Evolutionary conservation across 2,113 vertebrate species (phyloP).

Genomic region (Crotalus horridus): DNA sequence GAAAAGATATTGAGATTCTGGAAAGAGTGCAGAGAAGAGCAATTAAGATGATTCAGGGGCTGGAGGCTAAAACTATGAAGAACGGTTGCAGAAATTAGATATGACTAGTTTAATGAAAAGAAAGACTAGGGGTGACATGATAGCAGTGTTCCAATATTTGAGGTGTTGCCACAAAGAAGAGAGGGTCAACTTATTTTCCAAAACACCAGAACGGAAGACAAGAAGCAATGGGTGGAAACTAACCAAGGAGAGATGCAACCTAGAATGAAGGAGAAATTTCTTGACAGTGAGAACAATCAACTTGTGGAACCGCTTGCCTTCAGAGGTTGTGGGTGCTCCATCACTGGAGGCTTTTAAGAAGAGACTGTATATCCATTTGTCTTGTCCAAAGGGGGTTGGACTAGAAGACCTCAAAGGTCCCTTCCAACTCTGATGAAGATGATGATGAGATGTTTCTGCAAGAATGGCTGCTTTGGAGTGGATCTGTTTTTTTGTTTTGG

Average conservation of each 20-base stretch:
- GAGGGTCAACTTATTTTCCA: not conserved
- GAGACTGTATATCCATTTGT: not conserved
- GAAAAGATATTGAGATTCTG: not conserved
- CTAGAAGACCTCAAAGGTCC: no score
- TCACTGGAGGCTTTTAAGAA: not conserved
- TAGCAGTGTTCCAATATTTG: not conserved
- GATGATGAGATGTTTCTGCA: constrained; percentile 18
- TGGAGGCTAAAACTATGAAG: not conserved
- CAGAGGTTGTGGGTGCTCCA: not conserved
- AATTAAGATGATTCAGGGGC: not conserved
- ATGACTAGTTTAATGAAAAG: not conserved
- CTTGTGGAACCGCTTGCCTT: not conserved
- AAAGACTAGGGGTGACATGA: not conserved
- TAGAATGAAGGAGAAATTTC: not conserved
- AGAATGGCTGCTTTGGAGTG: constrained; percentile 31
- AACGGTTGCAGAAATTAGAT: not conserved
- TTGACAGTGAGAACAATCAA: not conserved
- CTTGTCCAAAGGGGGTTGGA: no score
- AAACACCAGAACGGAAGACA: not conserved
- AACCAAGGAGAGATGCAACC: not conserved
- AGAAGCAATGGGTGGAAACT: not conserved
- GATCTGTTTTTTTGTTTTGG: not conserved
- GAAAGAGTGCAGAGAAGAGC: not conserved
- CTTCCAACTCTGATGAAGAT: no score
- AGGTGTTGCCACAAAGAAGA: not conserved